These are phyloP conservation scores for Aphrocallistes beatrix DNA, from an alignment of 37 sponge, comb jelly and placozoan genomes.

Conservation along the genomic window DNA sequence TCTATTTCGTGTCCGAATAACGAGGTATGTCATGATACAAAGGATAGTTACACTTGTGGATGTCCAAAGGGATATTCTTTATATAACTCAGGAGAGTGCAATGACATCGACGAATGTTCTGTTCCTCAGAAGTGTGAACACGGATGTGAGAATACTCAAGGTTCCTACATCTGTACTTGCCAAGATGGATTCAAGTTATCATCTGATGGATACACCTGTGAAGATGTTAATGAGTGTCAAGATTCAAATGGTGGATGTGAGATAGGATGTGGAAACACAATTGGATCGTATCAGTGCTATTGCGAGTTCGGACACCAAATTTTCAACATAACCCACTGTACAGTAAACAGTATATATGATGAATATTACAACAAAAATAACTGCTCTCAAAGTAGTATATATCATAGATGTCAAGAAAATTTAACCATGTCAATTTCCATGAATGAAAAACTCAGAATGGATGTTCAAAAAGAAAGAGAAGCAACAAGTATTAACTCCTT, in stretches of 20 bases:
- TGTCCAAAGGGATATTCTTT: background rate
- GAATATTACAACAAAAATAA: too few species aligned
- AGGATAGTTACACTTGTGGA: background rate
- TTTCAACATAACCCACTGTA: too few species aligned
- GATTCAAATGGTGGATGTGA: background rate
- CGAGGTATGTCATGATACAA: background rate
- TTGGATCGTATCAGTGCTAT: background rate
- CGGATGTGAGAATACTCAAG: background rate
- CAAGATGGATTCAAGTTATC: background rate
- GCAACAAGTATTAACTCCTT: too few species aligned
- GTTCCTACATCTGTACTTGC: background rate
- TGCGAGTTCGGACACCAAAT: background rate
- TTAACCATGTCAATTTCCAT: too few species aligned
- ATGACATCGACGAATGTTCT: background rate
- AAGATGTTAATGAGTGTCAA: background rate
- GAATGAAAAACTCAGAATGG: too few species aligned
- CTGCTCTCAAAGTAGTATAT: too few species aligned
- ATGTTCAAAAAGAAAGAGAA: too few species aligned
- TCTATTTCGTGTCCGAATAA: background rate
- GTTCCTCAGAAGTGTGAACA: background rate
- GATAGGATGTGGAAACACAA: background rate
- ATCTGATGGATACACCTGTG: background rate
- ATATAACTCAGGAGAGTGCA: background rate
- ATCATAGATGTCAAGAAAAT: too few species aligned
- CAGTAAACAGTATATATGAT: too few species aligned